phyloP scores from a whole-genome alignment of 2,888 invertebrate genomes.

The Labia minor region DNA sequence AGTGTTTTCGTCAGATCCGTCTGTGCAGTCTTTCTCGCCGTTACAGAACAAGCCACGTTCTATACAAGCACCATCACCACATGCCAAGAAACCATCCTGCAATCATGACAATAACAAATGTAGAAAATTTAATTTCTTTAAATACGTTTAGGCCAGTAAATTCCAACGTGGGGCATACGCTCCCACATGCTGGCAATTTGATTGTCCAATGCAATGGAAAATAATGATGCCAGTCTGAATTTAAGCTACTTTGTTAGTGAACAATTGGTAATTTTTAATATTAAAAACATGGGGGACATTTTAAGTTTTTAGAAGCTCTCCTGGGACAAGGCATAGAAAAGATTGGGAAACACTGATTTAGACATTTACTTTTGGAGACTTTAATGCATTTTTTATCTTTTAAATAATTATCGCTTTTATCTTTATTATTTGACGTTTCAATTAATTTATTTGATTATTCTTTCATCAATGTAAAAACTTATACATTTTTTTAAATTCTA shows the following conservation, averaged over 20 bases:
- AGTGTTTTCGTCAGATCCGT: conserved; percentile 82
- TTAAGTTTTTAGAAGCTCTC: background rate
- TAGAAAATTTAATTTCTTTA: background rate
- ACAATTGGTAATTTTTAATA: background rate
- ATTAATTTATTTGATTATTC: no score
- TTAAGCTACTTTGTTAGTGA: background rate
- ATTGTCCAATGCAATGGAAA: background rate
- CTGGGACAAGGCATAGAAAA: background rate
- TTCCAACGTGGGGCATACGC: no score
- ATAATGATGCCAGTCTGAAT: background rate
- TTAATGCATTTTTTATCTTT: no score
- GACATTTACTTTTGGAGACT: no score
- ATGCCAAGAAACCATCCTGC: conserved; percentile 73
- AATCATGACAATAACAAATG: conserved; percentile 16
- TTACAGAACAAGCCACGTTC: conserved; percentile 87
- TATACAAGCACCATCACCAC: conserved; percentile 76
- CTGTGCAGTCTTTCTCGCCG: conserved; percentile 78
- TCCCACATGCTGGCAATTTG: background rate
- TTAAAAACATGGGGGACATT: background rate
- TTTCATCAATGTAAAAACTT: no score
- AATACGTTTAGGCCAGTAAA: background rate
- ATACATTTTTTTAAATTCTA: no score
- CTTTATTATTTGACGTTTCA: no score
- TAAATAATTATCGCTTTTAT: no score
- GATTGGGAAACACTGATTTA: background rate